Evolutionary conservation across 2,797 vertebrate genomes (phyloP).

Genomic region (Myiotriccus ornatus): DNA sequence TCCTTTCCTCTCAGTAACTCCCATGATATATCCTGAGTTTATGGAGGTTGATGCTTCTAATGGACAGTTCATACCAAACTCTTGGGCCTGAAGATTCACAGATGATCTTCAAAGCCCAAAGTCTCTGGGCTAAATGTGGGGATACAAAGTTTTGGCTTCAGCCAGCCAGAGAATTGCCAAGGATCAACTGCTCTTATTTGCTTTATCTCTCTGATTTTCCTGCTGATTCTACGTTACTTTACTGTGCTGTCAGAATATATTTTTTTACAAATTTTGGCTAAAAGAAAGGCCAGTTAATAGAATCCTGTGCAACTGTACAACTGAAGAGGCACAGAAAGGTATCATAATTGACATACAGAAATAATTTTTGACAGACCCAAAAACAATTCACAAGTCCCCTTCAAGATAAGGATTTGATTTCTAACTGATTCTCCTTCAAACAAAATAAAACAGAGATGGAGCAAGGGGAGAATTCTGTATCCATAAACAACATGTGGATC

Average conservation of each 20-base stretch:
- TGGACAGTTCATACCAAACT: background rate
- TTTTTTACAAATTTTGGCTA: background rate
- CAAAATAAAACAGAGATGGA: background rate
- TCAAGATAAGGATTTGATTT: background rate
- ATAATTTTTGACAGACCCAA: background rate
- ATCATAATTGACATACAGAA: background rate
- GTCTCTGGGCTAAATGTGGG: background rate
- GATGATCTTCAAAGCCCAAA: background rate
- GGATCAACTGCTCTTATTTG: background rate
- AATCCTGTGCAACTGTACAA: background rate
- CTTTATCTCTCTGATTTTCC: background rate
- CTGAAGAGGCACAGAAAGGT: background rate
- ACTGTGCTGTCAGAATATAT: background rate
- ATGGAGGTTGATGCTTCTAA: background rate
- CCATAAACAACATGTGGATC: background rate
- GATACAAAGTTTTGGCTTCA: background rate
- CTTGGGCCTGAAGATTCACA: background rate
- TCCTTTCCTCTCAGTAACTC: background rate
- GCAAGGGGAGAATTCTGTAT: background rate
- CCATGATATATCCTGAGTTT: background rate
- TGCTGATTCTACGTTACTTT: background rate
- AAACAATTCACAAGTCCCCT: background rate
- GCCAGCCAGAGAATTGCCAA: background rate
- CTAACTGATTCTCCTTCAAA: background rate
- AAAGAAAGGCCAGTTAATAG: background rate